Percentiles rank a stretch among this genome's conserved stretches.
Evolutionary conservation across 2,113 vertebrate species (phyloP).

Genomic region (Cyphomyrus plagiostoma): DNA sequence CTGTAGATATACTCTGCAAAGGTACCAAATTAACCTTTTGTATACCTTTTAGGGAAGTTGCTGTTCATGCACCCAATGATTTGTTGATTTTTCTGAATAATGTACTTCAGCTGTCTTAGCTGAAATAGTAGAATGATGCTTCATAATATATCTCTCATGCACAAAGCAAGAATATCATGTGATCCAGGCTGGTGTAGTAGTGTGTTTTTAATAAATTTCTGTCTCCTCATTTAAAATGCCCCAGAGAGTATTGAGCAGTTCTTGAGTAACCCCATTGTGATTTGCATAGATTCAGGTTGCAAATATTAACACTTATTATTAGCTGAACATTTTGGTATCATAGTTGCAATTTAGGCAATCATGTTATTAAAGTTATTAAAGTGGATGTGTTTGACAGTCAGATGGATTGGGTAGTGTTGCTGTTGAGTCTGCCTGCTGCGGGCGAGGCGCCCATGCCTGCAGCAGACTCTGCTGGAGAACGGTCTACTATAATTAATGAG

Average conservation of each 20-base stretch:
- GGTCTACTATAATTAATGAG: neutral
- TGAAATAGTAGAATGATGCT: neutral
- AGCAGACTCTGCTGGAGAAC: neutral
- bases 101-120: neutral
- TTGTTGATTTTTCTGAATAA: neutral
- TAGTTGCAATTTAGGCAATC: neutral
- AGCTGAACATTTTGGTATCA: neutral
- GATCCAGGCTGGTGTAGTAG: neutral
- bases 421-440: neutral
- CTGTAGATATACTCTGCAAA: constrained; percentile 45
- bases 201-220: neutral
- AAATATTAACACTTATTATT: neutral
- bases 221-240: neutral
- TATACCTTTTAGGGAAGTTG: neutral
- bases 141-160: neutral
- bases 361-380: neutral
- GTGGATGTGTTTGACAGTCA: neutral
- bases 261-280: neutral
- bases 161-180: neutral
- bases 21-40: constrained; percentile 40
- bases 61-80: neutral
- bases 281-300: neutral
- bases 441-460: neutral
- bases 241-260: neutral
- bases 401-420: neutral